Conservation (phyloP, 2,888 invertebrate genomes). For the Noctua janthe region DNA sequence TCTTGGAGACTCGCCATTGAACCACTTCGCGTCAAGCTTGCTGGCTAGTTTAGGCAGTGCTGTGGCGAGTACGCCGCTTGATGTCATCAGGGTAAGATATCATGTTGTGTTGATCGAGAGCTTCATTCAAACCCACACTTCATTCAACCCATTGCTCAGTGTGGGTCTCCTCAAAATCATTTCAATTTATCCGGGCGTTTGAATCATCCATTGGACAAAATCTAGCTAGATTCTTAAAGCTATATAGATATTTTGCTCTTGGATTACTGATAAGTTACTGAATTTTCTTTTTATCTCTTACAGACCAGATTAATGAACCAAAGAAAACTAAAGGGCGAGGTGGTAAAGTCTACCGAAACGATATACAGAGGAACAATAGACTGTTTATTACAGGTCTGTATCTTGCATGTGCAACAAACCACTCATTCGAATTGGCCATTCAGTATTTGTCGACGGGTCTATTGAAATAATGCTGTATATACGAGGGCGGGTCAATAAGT, state of each 20-base stretch:
- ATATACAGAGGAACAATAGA: slow-evolving; percentile 96
- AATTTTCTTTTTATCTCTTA: slow-evolving; percentile 70
- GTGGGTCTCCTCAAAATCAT: background rate
- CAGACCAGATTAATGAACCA: slow-evolving; percentile 99
- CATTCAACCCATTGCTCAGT: background rate
- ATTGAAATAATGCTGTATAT: background rate
- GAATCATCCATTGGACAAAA: no score
- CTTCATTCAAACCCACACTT: no score
- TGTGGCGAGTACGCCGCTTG: slow-evolving; percentile 97
- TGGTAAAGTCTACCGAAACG: slow-evolving; percentile 70
- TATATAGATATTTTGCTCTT: no score
- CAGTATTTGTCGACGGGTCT: background rate
- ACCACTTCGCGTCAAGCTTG: slow-evolving; percentile 97
- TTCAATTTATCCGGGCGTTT: background rate
- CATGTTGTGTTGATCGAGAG: no score
- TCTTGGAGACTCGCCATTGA: slow-evolving; percentile 95
- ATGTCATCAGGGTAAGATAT: slow-evolving; percentile 95
- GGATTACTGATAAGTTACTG: background rate
- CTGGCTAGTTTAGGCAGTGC: slow-evolving; percentile 98
- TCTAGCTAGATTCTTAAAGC: no score
- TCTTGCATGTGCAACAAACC: background rate
- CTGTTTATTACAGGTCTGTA: slow-evolving; percentile 93
- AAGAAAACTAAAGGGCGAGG: slow-evolving; percentile 89
- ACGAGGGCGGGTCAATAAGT: no score
- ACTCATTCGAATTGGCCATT: background rate